These are phyloP conservation scores for Xiphydria camelus DNA, from an alignment of 2,888 invertebrate species.

Conservation along the genomic window DNA sequence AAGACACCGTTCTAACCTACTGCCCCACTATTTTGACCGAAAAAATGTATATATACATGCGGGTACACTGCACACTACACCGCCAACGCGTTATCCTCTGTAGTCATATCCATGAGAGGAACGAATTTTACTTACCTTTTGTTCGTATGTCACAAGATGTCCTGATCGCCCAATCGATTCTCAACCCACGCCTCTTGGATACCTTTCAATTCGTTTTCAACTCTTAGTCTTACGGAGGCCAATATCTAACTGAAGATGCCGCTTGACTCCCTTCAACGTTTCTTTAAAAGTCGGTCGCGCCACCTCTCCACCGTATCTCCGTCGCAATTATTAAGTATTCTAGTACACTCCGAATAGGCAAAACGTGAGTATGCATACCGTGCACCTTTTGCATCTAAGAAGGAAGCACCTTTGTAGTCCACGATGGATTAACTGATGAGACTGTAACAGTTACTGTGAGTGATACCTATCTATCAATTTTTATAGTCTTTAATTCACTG, in stretches of 20 bases:
- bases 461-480: too few species aligned
- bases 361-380: constrained; percentile 9
- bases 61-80: too few species aligned
- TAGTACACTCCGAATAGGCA: constrained; percentile 30
- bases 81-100: too few species aligned
- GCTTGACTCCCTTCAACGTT: constrained; percentile 47
- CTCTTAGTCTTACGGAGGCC: constrained; percentile 55
- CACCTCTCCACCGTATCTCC: constrained; percentile 41
- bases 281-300: constrained; percentile 52
- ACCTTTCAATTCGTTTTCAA: constrained; percentile 50
- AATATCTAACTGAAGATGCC: constrained; percentile 56
- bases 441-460: too few species aligned
- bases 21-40: too few species aligned
- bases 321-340: constrained; percentile 51
- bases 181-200: constrained; percentile 15
- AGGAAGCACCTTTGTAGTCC: too few species aligned
- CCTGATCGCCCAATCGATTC: constrained; percentile 24
- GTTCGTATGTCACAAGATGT: constrained; percentile 12
- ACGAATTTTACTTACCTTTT: constrained; percentile 29
- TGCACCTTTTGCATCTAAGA: background rate
- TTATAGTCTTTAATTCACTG: too few species aligned
- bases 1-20: too few species aligned
- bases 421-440: too few species aligned
- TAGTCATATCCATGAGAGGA: too few species aligned
- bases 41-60: too few species aligned